Percentiles rank a stretch among this genome's conserved stretches.
Conservation (phyloP, 1,140 invertebrate species). For the Meloidogyne exigua region DNA sequence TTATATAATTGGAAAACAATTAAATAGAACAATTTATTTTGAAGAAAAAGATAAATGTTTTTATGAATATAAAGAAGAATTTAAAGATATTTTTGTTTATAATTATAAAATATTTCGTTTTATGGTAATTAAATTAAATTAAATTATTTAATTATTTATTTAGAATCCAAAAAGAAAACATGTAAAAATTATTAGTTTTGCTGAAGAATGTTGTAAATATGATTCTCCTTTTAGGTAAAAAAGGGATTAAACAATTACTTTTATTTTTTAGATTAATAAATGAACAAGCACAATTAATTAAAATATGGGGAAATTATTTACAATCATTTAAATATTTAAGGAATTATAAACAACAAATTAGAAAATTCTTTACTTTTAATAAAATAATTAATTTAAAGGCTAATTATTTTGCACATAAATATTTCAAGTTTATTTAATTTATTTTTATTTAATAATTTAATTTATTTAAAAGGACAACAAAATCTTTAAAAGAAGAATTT, state of each 20-base stretch:
- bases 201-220: neutral
- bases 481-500: neutral
- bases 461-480: neutral
- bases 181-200: slow-evolving; percentile 1
- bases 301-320: slow-evolving; percentile 5
- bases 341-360: neutral
- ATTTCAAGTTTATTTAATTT: neutral
- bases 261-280: neutral
- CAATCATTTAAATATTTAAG: neutral
- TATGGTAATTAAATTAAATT: neutral
- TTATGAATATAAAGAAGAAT: slow-evolving; percentile 5
- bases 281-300: neutral
- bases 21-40: slow-evolving; percentile 2
- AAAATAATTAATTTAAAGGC: neutral
- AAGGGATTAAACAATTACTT: neutral
- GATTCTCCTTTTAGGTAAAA: neutral
- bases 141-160: neutral
- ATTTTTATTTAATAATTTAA: neutral
- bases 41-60: neutral
- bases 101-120: neutral
- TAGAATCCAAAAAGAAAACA: neutral
- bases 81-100: neutral
- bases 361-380: neutral
- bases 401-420: neutral
- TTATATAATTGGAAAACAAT: slow-evolving; percentile 5